phyloP scores from a whole-genome alignment of 2,888 invertebrate species.

The Uloborus plumipes region DNA sequence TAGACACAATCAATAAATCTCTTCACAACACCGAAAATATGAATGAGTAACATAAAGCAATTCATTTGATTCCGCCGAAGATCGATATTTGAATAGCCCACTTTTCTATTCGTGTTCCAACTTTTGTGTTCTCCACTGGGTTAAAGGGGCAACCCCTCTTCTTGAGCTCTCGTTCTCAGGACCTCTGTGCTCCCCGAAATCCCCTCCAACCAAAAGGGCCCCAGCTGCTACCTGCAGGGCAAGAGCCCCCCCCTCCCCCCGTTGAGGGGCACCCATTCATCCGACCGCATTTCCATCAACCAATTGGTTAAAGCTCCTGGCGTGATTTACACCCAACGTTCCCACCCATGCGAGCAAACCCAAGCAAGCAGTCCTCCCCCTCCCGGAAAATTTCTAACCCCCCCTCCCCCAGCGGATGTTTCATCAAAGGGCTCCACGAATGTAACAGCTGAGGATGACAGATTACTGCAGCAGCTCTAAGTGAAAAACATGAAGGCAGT shows the following conservation, averaged over 20 bases:
- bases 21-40: no score
- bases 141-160: slow-evolving; percentile 11
- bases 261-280: slow-evolving; percentile 32
- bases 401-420: slow-evolving; percentile 1
- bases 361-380: slow-evolving; percentile 3
- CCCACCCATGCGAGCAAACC: slow-evolving; percentile 30
- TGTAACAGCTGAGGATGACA: slow-evolving; percentile 55
- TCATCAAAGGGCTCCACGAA: background rate
- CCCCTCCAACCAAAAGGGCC: slow-evolving; percentile 43
- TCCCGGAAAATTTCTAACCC: no score
- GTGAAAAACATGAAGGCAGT: background rate
- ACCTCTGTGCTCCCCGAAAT: slow-evolving; percentile 27
- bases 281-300: slow-evolving; percentile 47
- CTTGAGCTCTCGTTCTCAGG: slow-evolving; percentile 47
- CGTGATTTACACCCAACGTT: slow-evolving; percentile 44
- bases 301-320: slow-evolving; percentile 56
- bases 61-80: slow-evolving; percentile 29
- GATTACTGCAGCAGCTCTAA: slow-evolving; percentile 29
- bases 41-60: slow-evolving; percentile 7
- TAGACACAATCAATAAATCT: no score
- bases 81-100: slow-evolving; percentile 31
- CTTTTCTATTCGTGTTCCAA: background rate
- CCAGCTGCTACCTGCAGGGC: slow-evolving; percentile 57
- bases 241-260: slow-evolving; percentile 20
- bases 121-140: slow-evolving; percentile 15